Base-by-base conservation (phyloP, 2,797 vertebrate species). In the Lacerta agilis region DNA sequence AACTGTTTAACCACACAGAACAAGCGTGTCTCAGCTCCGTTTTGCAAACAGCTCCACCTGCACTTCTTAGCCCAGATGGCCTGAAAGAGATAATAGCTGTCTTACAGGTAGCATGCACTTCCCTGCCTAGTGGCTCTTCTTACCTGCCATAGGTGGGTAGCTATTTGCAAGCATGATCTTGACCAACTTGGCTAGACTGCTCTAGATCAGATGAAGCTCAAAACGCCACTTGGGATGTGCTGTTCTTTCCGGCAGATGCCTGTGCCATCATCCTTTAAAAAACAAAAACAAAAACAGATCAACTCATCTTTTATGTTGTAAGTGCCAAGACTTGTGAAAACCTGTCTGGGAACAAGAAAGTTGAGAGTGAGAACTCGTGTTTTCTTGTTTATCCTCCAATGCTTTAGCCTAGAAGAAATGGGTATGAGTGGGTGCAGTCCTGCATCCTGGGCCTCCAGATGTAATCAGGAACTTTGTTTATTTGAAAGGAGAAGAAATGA, bases 311-410 rank as follows among this genome's bases (percentile, higher is more conserved):
- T 92, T 73, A 72, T 72, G 92, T 92, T 95, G 91, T 90, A 94
- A 94, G 92, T 86, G 9, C n/a, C 1, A 8, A 86, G 58, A 55
- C 95, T 82, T 94, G 95, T 71, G 83, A 0, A 1, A 82, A 67
- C 95, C 83, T 94, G 95, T 90, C 92, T 17, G 87, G 84, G 89
- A 96, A 95, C 95, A 91, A 25, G 95, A 95, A 95, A 94, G 94
- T 93, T 94, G 91, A 94, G 94, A 95, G 90, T 92, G 89, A 88
- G 95, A 91, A 82, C 85, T 94, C 87, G 36, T 94, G 92, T 89
- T 94, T 93, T 91, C 91, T 93, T 92, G 93, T 89, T 94, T 94
- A 88, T 93, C 77, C 71, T 93, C 93, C 72, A 89, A 4, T 88
- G 90, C 88, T n/a, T 1, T 88, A 49, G 90, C 88, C 88, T 93